These are phyloP conservation scores for Pitta sordida DNA, from an alignment of 2,113 vertebrate species.

Conservation along the genomic window DNA sequence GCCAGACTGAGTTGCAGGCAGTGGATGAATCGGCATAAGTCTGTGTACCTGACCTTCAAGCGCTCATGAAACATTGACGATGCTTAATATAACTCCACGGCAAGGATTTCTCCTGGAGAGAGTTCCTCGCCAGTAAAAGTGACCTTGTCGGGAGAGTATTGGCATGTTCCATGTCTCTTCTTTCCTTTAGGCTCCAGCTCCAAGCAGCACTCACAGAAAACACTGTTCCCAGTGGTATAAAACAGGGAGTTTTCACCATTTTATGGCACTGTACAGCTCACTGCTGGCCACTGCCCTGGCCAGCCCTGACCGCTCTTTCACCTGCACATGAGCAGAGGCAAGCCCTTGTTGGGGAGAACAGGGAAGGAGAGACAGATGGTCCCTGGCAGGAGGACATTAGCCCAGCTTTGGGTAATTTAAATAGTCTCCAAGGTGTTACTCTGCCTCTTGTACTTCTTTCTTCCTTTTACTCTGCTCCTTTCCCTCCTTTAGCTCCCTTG, in stretches of 20 bases:
- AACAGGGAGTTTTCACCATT: not conserved
- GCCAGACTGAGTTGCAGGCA: not conserved
- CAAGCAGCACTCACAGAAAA: not conserved
- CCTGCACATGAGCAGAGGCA: not conserved
- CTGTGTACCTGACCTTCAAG: conserved; percentile 62
- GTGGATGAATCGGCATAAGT: conserved; percentile 18
- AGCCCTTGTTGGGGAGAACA: not conserved
- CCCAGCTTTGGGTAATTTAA: not conserved
- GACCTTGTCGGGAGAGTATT: not conserved
- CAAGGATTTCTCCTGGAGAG: not conserved
- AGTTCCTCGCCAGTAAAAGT: not conserved
- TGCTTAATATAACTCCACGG: conserved; percentile 54
- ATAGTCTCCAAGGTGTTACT: not conserved
- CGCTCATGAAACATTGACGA: conserved; percentile 61
- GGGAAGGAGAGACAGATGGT: conserved; percentile 3
- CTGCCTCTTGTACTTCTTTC: not conserved
- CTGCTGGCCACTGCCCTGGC: not conserved
- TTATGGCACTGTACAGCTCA: not conserved
- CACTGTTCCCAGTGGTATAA: not conserved
- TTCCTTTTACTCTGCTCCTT: not conserved
- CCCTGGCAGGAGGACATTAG: not conserved
- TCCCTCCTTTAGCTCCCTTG: not conserved
- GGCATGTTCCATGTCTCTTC: fast-evolving
- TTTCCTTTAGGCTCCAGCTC: not conserved
- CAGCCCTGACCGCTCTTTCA: not conserved